phyloP scores from a whole-genome alignment of 1,140 invertebrate species.

The Cheumatopsyche charites region DNA sequence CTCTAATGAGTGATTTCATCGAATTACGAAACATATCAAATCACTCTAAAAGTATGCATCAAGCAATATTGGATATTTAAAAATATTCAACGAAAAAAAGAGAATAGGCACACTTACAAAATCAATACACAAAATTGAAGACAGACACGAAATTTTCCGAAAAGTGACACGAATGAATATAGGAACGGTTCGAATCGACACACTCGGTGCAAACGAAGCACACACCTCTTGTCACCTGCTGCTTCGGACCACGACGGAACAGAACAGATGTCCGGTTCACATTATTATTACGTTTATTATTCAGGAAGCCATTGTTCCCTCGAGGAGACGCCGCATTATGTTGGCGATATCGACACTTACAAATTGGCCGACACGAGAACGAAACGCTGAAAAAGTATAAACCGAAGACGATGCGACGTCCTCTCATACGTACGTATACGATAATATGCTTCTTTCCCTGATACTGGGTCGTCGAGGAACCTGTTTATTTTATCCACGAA shows the following conservation, averaged over 20 bases:
- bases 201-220: background rate
- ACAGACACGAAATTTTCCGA: background rate
- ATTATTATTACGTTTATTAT: constrained; percentile 48
- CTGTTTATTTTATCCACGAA: constrained; percentile 7
- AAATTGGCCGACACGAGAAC: background rate
- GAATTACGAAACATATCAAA: too few relatives aligned
- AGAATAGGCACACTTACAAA: too few relatives aligned
- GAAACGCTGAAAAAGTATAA: background rate
- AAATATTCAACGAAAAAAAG: too few relatives aligned
- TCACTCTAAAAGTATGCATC: too few relatives aligned
- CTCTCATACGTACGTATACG: too few relatives aligned
- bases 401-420: background rate
- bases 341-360: background rate
- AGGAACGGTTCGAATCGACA: background rate
- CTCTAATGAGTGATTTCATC: too few relatives aligned
- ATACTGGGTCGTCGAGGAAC: constrained; percentile 12
- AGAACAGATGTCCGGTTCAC: constrained; percentile 46
- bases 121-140: too few relatives aligned
- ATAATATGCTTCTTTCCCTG: too few relatives aligned
- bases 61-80: too few relatives aligned
- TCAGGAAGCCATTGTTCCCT: constrained; percentile 38
- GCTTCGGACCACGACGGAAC: background rate
- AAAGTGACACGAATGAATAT: background rate
- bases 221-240: constrained; percentile 36
- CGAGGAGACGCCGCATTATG: background rate